A percentile compares a stretch with the other conserved stretches of the same genome.
Conservation (phyloP, 2,888 invertebrate genomes). For the Ochropacha duplaris region DNA sequence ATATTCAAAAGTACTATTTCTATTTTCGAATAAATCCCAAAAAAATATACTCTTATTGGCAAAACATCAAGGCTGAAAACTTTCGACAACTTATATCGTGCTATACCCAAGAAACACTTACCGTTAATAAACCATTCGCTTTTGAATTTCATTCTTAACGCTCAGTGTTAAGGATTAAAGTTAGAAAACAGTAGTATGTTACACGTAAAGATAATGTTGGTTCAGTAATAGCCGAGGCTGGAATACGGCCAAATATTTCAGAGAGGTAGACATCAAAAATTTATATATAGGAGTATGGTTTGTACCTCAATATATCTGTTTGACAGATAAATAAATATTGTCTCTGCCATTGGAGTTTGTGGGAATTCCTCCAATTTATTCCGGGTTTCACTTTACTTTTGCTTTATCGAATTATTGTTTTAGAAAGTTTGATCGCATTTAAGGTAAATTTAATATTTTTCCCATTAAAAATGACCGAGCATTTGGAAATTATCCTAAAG, state of each 20-base stretch:
- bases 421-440: no score
- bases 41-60: slow-evolving; percentile 25
- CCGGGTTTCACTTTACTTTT: no score
- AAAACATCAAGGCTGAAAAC: slow-evolving; percentile 32
- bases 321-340: slow-evolving; percentile 4
- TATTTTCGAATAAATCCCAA: background rate
- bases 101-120: slow-evolving; percentile 9
- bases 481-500: no score
- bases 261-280: slow-evolving; percentile 26
- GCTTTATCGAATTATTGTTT: background rate
- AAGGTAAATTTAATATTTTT: no score
- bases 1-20: background rate
- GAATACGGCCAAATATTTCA: slow-evolving; percentile 31
- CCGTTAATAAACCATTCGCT: background rate
- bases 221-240: slow-evolving; percentile 24
- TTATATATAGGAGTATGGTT: slow-evolving; percentile 15
- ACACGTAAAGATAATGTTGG: slow-evolving; percentile 10
- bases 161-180: background rate
- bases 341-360: background rate
- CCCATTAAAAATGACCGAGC: no score
- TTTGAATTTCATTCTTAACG: background rate
- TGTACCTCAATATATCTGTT: slow-evolving; percentile 6
- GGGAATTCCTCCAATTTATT: background rate
- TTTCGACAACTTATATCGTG: slow-evolving; percentile 25
- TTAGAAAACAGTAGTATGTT: background rate